Conservation (phyloP, 1,140 invertebrate genomes). For the Sweltsa coloradensis region DNA sequence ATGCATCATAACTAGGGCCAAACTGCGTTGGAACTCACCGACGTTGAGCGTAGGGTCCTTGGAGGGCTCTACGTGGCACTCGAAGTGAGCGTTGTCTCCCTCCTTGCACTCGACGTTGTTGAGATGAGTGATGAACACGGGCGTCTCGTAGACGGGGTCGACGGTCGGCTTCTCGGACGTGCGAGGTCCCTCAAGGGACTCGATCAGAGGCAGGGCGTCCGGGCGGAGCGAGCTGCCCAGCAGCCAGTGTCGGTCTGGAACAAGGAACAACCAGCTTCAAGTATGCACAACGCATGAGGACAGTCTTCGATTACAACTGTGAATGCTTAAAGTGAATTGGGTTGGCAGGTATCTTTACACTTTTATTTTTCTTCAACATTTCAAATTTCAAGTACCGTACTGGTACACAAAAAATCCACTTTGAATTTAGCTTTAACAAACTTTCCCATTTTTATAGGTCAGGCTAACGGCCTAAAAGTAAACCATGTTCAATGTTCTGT, state of each 20-base stretch:
- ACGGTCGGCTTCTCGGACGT: conserved; percentile 43
- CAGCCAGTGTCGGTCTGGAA: conserved; percentile 62
- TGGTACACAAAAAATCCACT: too few relatives aligned
- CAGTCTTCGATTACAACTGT: too few relatives aligned
- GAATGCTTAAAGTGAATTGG: too few relatives aligned
- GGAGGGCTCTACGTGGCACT: conserved; percentile 86
- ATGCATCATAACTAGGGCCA: not conserved
- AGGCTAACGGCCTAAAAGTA: too few relatives aligned
- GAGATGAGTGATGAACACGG: conserved; percentile 80
- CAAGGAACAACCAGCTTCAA: not conserved
- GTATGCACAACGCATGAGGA: too few relatives aligned
- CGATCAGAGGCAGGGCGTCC: conserved; percentile 76
- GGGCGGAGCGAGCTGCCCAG: conserved; percentile 83
- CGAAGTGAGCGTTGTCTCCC: conserved; percentile 84
- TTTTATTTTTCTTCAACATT: too few relatives aligned
- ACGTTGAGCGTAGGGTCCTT: conserved; percentile 90
- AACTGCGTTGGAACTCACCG: conserved; percentile 25
- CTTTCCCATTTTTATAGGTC: too few relatives aligned
- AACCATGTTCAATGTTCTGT: too few relatives aligned
- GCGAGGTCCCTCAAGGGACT: conserved; percentile 70
- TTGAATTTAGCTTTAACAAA: too few relatives aligned
- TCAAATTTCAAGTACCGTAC: too few relatives aligned
- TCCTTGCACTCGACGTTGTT: conserved; percentile 85
- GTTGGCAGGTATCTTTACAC: too few relatives aligned
- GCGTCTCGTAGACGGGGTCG: conserved; percentile 68